Evolutionary conservation across 1,140 invertebrate species (phyloP).

Genomic region (Pseudomyrmex cubaensis): DNA sequence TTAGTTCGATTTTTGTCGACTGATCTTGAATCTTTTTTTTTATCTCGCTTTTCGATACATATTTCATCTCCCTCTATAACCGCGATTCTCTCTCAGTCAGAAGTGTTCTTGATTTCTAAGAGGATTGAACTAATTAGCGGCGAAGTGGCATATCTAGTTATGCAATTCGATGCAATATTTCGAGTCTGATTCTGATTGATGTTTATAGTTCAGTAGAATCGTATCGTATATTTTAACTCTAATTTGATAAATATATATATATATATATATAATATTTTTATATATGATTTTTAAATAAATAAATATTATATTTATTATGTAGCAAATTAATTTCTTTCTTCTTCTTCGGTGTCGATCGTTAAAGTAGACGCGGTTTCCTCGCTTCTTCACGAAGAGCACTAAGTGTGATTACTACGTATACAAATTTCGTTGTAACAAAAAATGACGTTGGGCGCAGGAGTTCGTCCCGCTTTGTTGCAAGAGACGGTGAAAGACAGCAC

Average conservation of each 20-base stretch:
- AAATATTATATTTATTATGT: conserved; percentile 5
- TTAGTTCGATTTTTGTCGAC: not conserved
- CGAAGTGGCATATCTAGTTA: conserved; percentile 25
- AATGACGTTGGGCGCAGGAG: conserved; percentile 7
- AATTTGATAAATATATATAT: not conserved
- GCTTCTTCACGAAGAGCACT: not conserved
- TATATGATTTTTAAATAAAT: conserved; percentile 1
- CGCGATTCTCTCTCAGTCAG: too few relatives aligned
- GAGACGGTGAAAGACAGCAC: conserved; percentile 39
- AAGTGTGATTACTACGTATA: not conserved
- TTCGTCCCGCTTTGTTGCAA: conserved; percentile 38
- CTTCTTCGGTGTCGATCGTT: not conserved
- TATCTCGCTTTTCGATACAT: not conserved
- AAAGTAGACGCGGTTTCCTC: not conserved
- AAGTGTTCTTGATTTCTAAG: not conserved
- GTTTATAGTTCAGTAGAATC: not conserved
- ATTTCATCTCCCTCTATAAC: not conserved
- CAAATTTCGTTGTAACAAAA: conserved; percentile 29
- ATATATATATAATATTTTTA: not conserved
- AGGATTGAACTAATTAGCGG: conserved; percentile 12
- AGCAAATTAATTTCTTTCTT: not conserved
- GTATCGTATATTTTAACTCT: not conserved
- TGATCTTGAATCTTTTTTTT: not conserved
- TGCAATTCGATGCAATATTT: conserved; percentile 18
- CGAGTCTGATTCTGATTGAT: not conserved